These are phyloP conservation scores for Dryas iulia DNA, from an alignment of 1,140 invertebrate genomes.

Conservation along the genomic window DNA sequence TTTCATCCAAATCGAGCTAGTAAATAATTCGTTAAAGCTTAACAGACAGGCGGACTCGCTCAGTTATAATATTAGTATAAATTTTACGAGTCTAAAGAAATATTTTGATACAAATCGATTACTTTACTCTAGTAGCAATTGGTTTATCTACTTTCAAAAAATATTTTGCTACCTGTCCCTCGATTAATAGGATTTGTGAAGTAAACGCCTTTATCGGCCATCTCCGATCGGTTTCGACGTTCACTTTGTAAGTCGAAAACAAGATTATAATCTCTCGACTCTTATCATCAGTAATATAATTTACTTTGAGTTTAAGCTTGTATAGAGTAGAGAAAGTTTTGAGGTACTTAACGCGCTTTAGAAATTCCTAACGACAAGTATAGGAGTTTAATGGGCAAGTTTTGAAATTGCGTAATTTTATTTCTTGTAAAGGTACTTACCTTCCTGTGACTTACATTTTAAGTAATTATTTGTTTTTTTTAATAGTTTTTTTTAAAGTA, in stretches of 20 bases:
- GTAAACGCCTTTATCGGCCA: conserved; percentile 29
- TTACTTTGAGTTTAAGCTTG: conserved; percentile 1
- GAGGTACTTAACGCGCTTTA: neutral
- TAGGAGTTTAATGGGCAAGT: neutral
- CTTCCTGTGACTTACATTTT: neutral
- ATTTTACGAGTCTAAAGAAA: neutral
- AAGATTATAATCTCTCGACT: conserved; percentile 32
- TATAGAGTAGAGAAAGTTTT: neutral
- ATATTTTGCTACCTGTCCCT: conserved; percentile 18
- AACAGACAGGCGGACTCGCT: no score
- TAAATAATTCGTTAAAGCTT: no score
- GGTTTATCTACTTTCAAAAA: conserved; percentile 15
- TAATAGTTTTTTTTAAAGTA: no score
- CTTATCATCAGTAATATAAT: conserved; percentile 29
- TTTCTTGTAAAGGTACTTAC: no score
- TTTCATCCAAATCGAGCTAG: no score
- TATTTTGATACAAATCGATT: neutral
- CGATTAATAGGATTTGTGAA: conserved; percentile 34
- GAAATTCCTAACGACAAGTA: neutral
- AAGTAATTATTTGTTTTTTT: no score
- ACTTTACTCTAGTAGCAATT: neutral
- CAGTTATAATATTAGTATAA: no score
- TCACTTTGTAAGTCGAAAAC: conserved; percentile 22
- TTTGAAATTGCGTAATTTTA: neutral
- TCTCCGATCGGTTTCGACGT: conserved; percentile 28